Evolutionary conservation across 2,888 invertebrate species (phyloP), one percentile per base, ranked within the genome.

Genomic region (Notodonta ziczac): DNA sequence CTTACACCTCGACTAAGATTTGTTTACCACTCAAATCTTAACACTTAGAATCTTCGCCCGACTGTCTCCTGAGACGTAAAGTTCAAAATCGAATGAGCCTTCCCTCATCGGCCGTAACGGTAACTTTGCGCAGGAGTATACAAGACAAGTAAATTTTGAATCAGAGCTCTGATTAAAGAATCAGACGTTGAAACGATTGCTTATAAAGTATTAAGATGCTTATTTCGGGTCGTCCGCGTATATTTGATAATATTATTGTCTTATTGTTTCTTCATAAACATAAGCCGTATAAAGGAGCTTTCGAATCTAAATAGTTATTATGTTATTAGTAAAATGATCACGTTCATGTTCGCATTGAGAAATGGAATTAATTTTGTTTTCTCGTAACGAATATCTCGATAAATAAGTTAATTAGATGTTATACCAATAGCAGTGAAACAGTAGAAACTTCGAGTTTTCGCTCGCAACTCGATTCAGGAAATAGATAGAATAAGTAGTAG

Each of bases 1-100:
- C 92, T 92, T 92, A 93, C 88, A 91, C 91, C 91, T 86, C 80
- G 72, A 63, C 87, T 80, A 87, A 89, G 86, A 86, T 89, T 89
- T 87, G 84, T 89, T 89, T 86, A 81, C 83, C 71, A 70, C 77
- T 76, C 66, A 74, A 83, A 82, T 69, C 68, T 76, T 77, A 72
- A 77, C 69, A 67, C 67, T 73, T 66, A 68, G 74, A 74, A 80
- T 70, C 78, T 74, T 70, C 58, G 64, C 65, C 60, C 62, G 73
- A 76, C 77, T 82, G 75, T 70, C 61, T 54, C 46, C 60, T 58
- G 12, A 3, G 44, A 4, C 5, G 42, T 79, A 88, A 77, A 77
- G 78, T 65, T 74, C 66, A 76, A 74, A 77, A 70, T 82, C 60
- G 60, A 12, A 32, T 59, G 61, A 58, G 52, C n/a, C 46, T 51